Percentiles rank a stretch among this genome's conserved stretches.
phyloP scores from a whole-genome alignment of 1,140 invertebrate species.

The Meloidogyne hapla region DNA sequence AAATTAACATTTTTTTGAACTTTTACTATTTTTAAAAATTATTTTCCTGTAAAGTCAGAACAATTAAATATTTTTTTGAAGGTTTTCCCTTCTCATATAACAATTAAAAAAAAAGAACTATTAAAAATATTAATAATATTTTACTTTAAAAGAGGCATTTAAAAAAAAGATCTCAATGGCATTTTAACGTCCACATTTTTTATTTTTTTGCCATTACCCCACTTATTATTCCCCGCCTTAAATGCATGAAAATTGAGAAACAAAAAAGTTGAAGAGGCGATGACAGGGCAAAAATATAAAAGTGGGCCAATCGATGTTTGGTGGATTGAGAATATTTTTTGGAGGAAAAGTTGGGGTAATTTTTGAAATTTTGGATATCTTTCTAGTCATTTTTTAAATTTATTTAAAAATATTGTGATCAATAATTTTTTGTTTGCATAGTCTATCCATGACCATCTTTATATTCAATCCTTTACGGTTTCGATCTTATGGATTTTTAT shows the following conservation, averaged over 20 bases:
- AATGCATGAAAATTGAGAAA: conserved; percentile 6
- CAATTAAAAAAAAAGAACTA: too few species aligned
- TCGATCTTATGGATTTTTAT: too few species aligned
- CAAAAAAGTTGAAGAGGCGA: background rate
- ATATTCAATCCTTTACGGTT: too few species aligned
- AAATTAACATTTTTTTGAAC: too few species aligned
- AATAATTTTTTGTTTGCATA: too few species aligned
- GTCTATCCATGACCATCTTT: too few species aligned
- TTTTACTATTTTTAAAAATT: background rate
- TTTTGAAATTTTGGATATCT: background rate
- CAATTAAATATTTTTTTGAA: background rate
- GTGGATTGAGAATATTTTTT: background rate
- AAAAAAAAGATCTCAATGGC: background rate
- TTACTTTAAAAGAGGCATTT: background rate
- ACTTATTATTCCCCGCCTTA: background rate
- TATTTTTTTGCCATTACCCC: background rate
- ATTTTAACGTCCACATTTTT: background rate
- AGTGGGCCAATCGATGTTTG: background rate
- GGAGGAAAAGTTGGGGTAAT: background rate
- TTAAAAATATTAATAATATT: background rate
- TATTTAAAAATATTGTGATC: too few species aligned
- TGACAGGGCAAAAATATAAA: background rate
- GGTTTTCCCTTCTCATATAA: too few species aligned
- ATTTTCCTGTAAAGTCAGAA: background rate
- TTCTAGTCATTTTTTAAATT: background rate